Percentiles rank a stretch among this genome's conserved stretches.
These are phyloP conservation scores for Macrotus californicus DNA, from an alignment of 2,113 vertebrate species.

Conservation along the genomic window DNA sequence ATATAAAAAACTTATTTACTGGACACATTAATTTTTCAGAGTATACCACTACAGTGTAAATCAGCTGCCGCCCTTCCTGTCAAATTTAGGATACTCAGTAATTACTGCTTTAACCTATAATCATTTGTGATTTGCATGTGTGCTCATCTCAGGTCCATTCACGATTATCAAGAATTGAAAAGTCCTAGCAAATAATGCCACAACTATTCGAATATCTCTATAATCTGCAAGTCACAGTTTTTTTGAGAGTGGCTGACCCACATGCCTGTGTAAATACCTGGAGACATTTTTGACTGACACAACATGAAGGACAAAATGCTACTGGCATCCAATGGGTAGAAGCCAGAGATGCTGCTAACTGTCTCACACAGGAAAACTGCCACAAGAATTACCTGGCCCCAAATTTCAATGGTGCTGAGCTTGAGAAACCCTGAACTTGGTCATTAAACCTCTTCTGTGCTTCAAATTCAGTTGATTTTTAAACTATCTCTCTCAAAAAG, in stretches of 20 bases:
- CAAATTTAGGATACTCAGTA: conserved; percentile 17
- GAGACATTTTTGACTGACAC: not conserved
- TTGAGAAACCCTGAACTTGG: not conserved
- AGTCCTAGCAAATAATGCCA: not conserved
- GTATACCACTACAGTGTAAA: not conserved
- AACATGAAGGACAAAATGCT: not conserved
- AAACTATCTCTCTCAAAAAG: not conserved
- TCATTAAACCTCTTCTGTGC: not conserved
- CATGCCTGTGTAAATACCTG: not conserved
- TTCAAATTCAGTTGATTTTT: conserved; percentile 15
- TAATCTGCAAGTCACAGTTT: not conserved
- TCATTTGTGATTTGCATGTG: not conserved
- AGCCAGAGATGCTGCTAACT: not conserved
- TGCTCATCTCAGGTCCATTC: not conserved
- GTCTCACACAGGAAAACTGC: not conserved
- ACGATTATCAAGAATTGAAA: not conserved
- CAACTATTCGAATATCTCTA: not conserved
- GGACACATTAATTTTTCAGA: not conserved
- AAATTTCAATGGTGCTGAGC: not conserved
- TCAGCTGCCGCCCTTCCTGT: not conserved
- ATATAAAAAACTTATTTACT: not conserved
- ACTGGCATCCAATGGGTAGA: not conserved
- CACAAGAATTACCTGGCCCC: not conserved
- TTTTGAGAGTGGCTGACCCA: not conserved
- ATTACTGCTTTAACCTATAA: conserved; percentile 9